Base-by-base conservation (phyloP, 2,797 vertebrate species). In the Epinephelus malabaricus region DNA sequence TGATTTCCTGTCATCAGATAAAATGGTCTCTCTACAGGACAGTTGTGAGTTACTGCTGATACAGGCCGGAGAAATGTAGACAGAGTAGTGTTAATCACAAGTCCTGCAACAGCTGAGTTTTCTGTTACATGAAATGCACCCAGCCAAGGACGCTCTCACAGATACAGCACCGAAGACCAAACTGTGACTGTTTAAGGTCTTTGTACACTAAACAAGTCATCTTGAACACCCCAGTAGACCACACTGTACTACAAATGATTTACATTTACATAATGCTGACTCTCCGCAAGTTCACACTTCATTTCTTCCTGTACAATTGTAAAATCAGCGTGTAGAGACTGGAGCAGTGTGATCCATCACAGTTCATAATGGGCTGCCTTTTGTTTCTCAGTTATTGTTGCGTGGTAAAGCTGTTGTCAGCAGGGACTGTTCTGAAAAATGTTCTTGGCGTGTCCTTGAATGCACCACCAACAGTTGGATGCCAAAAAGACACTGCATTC, bases 401-500 rank as follows among this genome's bases (percentile, higher is more conserved):
- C 18, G 19, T 17, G 49, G 17, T 68, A 6, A 55, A 59, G 47
- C 30, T 50, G 46, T 30, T 46, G 34, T 78, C 81, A 51, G 23
- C 45, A 19, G 59, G 56, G 34, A 67, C 43, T 5, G 2, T 49
- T 55, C 30, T 46, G 13, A 64, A 59, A 69, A 70, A 67, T 56
- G 12, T 21, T 69, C 10, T 43, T 47, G 46, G 40, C n/a, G n/a
- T n/a, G n/a, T n/a, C n/a, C n/a, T n/a, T n/a, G n/a, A n/a, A n/a
- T n/a, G n/a, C n/a, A n/a, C n/a, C n/a, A n/a, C 43, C 58, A 63
- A 43, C 46, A 47, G 1, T 64, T 43, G 11, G 30, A 60, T 81
- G 68, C 72, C 64, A 73, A 38, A 78, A 49, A 47, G 38, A 49
- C 19, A 21, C 51, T 47, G 65, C 69, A 47, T 79, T 79, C 51